Evolutionary conservation across 2,797 vertebrate genomes (phyloP), one percentile per base, ranked within the genome.

Genomic region (Ambastaia sidthimunki): DNA sequence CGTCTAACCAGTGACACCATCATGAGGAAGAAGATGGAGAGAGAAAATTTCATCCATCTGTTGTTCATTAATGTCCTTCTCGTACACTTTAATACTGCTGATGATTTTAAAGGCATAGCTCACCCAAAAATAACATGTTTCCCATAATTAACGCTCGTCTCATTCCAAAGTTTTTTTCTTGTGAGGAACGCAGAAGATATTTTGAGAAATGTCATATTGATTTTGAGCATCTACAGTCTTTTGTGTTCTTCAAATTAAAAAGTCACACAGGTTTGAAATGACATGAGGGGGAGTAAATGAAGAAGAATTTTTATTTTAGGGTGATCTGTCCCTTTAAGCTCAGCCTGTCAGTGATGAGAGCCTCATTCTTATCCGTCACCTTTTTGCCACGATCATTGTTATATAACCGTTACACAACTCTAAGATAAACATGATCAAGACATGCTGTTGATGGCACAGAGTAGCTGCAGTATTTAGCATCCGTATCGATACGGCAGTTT

Each of bases 1-100:
- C 76, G 80, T 85, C 71, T 52, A 66, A 80, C 85, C 85, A 52
- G 74, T 78, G 84, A 82, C 80, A 78, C 31, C 7, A 81, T 84
- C 81, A 73, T 41, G 48, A 31, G 13, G n/a, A 50, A 52, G 21
- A 76, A 67, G 31, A 55, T 15, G 50, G 31, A 76, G 19, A 67
- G 9, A 21, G 54, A 62, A 28, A 10, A 62, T 54, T 71, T 25
- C 5, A 4, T 70, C 44, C 16, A 65, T 65, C 62, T 65, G 62
- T 65, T 65, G 62, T 65, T n/a, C 37, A 50, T 66, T 60, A 37
- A 28, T 60, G 57, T 63, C 41, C 57, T 62, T n/a, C 15, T 37
- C 10, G 25, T 52, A 25, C 59, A 31, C 57, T 3, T 54, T 6
- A 55, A 50, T 65, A n/a, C 21, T 23, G 66, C 31, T 70, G 47